A percentile compares a stretch with the other conserved stretches of the same genome.
These are phyloP conservation scores for Cottoperca gobio DNA, from an alignment of 2,797 vertebrate species.

Conservation along the genomic window DNA sequence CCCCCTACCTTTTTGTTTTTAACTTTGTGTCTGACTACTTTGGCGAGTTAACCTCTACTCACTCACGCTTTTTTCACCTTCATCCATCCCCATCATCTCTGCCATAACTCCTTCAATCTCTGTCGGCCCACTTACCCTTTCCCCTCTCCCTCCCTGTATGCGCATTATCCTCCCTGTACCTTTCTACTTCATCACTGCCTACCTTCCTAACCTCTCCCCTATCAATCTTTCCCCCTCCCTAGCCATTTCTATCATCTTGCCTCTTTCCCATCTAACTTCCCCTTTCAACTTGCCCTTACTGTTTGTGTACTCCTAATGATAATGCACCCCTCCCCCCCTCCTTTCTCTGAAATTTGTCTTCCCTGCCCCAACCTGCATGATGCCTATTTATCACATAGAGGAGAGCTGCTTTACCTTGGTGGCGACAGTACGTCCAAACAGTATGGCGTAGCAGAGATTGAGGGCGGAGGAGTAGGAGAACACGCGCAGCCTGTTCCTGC, in stretches of 20 bases:
- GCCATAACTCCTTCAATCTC: constrained; percentile 71
- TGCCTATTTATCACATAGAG: constrained; percentile 45
- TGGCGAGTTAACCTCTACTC: constrained; percentile 55
- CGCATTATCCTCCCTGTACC: constrained; percentile 62
- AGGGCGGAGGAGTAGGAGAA: constrained; percentile 98
- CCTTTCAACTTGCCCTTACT: constrained; percentile 9
- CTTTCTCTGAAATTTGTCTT: constrained; percentile 30
- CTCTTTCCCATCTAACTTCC: constrained; percentile 7
- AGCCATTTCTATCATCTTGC: constrained; percentile 42
- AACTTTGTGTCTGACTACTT: constrained; percentile 44
- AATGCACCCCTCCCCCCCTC: constrained; percentile 12
- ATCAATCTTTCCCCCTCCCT: constrained; percentile 62
- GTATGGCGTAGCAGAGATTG: constrained; percentile 96
- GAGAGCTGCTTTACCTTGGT: constrained; percentile 86
- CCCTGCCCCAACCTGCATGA: constrained; percentile 1
- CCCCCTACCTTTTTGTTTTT: constrained; percentile 42
- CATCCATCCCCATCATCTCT: constrained; percentile 60
- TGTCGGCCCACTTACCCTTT: constrained; percentile 75
- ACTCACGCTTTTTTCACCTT: constrained; percentile 37
- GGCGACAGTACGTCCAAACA: constrained; percentile 94
- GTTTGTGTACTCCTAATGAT: constrained; percentile 29
- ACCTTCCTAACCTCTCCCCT: constrained; percentile 62
- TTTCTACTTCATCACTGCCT: constrained; percentile 76
- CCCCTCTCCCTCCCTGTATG: constrained; percentile 62
- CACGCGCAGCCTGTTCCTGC: constrained; percentile 90